phyloP scores from a whole-genome alignment of 2,113 vertebrate genomes.

The Eubucco bourcierii region DNA sequence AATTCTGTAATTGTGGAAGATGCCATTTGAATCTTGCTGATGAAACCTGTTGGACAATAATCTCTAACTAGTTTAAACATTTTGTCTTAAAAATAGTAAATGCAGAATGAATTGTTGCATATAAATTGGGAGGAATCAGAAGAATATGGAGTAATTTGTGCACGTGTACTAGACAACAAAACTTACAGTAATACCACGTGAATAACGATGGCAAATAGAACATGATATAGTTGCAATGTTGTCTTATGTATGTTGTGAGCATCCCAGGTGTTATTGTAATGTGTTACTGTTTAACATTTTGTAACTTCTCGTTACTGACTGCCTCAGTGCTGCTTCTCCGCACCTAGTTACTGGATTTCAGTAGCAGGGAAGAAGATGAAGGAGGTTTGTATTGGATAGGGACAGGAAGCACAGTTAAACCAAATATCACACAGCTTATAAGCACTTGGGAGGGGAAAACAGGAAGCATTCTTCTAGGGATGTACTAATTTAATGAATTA shows the following conservation, averaged over 20 bases:
- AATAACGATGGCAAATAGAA: neutral
- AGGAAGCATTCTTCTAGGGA: neutral
- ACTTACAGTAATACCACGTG: neutral
- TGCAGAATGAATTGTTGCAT: neutral
- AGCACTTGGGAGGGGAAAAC: neutral
- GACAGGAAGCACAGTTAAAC: neutral
- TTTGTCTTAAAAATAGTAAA: constrained; percentile 30
- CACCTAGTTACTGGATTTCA: neutral
- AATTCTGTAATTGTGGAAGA: constrained; percentile 17
- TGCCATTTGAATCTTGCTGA: neutral
- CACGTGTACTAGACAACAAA: neutral
- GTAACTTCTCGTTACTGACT: neutral
- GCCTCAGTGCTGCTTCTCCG: neutral
- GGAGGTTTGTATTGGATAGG: neutral
- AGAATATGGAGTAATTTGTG: neutral
- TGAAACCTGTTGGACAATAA: neutral
- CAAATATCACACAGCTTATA: neutral
- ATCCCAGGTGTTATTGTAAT: constrained; percentile 19
- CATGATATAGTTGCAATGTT: neutral
- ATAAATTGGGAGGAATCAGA: neutral
- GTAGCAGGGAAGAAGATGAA: neutral
- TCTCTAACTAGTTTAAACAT: neutral
- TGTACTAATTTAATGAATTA: neutral
- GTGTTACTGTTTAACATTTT: neutral
- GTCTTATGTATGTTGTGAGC: constrained; percentile 24